Evolutionary conservation across 2,888 invertebrate genomes (phyloP).

Genomic region (Agrilus biguttatus): DNA sequence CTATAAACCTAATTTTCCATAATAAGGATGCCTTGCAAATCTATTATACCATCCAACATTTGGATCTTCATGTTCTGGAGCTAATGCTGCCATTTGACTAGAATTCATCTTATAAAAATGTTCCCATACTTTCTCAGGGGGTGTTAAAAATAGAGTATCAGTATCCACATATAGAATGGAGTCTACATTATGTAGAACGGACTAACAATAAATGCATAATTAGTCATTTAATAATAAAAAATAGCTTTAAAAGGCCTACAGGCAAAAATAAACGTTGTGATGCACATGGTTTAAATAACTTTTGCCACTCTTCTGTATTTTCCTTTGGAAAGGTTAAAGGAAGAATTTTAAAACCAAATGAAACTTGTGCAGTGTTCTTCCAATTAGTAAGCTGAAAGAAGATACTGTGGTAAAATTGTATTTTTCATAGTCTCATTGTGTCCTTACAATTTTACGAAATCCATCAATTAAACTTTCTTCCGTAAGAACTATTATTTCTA

Average conservation of each 20-base stretch:
- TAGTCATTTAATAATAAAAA: neutral
- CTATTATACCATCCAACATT: conserved; percentile 91
- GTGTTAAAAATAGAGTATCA: conserved; percentile 76
- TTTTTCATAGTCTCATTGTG: neutral
- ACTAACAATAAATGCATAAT: conserved; percentile 37
- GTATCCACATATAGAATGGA: conserved; percentile 86
- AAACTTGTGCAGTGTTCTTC: conserved; percentile 46
- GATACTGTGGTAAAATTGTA: conserved; percentile 1
- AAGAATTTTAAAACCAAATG: conserved; percentile 59
- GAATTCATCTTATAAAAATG: conserved; percentile 68
- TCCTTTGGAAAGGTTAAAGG: conserved; percentile 65
- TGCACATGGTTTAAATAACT: conserved; percentile 86
- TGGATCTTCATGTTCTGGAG: conserved; percentile 84
- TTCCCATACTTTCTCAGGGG: conserved; percentile 71
- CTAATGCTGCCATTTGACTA: conserved; percentile 74
- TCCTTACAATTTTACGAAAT: conserved; percentile 50
- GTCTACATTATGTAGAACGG: conserved; percentile 62
- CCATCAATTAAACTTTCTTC: conserved; percentile 53
- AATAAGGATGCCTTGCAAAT: conserved; percentile 90
- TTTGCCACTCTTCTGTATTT: conserved; percentile 67
- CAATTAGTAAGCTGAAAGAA: conserved; percentile 50
- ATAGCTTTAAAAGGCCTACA: conserved; percentile 35
- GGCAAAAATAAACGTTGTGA: conserved; percentile 87
- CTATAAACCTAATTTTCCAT: conserved; percentile 61
- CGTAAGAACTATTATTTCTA: conserved; percentile 67